Percentiles rank a stretch among this genome's conserved stretches.
Conservation (phyloP, 1,140 invertebrate genomes). For the Eueides isabella region DNA sequence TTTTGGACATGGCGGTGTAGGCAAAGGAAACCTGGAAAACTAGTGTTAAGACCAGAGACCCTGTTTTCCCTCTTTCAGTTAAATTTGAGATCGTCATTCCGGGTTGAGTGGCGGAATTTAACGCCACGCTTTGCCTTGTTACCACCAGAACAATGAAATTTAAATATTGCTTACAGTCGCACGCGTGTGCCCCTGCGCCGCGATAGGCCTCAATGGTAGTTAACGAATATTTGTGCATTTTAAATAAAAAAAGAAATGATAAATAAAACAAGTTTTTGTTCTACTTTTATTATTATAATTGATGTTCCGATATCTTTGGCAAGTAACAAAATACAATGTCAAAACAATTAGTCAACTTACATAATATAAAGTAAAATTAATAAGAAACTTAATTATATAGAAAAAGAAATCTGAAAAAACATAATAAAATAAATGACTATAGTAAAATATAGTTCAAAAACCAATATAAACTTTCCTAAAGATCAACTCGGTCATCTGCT, state of each 20-base stretch:
- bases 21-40: too few species aligned
- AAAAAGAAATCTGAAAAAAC: neutral
- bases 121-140: too few species aligned
- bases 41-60: too few species aligned
- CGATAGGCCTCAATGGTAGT: too few species aligned
- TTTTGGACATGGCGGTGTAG: too few species aligned
- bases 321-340: slow-evolving; percentile 8
- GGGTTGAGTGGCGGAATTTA: too few species aligned
- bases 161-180: too few species aligned
- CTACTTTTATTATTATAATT: neutral
- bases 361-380: slow-evolving; percentile 16
- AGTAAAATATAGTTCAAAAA: neutral
- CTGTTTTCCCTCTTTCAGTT: too few species aligned
- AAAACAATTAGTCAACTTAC: slow-evolving; percentile 12
- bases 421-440: neutral
- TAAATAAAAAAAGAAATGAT: neutral
- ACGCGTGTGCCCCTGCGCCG: too few species aligned
- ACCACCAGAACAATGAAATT: too few species aligned
- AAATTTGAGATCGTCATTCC: too few species aligned
- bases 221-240: neutral
- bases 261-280: neutral
- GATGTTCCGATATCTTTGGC: slow-evolving; percentile 7
- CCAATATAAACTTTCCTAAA: neutral
- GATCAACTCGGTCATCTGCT: neutral
- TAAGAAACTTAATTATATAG: slow-evolving; percentile 16